Evolutionary conservation across 2,113 vertebrate species (phyloP).

Genomic region (Odocoileus virginianus): DNA sequence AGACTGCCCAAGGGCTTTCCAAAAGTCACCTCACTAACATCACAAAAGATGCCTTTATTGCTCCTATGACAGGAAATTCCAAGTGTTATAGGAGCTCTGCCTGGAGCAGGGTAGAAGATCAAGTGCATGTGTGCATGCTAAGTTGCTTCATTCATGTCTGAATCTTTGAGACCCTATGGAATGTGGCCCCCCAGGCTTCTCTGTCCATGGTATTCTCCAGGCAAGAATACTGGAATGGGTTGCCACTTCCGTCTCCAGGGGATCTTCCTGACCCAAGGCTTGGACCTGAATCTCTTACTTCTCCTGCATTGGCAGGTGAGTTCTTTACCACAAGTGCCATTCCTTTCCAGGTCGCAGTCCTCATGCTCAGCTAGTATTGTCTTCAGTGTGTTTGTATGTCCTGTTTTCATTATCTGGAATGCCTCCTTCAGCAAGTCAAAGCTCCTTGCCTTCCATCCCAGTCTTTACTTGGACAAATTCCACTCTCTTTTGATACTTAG

Average conservation of each 20-base stretch:
- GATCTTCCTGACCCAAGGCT: neutral
- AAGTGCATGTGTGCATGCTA: fast-evolving
- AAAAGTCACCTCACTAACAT: neutral
- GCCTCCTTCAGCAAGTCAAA: neutral
- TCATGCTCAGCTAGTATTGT: neutral
- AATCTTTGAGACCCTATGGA: neutral
- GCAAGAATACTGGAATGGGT: neutral
- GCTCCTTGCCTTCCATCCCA: neutral
- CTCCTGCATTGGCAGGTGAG: neutral
- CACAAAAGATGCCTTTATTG: neutral
- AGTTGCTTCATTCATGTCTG: neutral
- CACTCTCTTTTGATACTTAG: neutral
- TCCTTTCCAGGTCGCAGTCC: neutral
- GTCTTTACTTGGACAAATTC: no score
- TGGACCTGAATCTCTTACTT: neutral
- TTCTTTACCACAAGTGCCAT: neutral
- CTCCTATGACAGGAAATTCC: neutral
- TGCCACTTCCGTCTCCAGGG: neutral
- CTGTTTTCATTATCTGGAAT: neutral
- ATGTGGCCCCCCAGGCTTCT: neutral
- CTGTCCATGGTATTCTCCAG: neutral
- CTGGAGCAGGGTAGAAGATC: neutral
- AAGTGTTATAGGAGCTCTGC: neutral
- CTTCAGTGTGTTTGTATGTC: neutral
- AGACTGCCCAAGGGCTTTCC: neutral